Evolutionary conservation across 2,888 invertebrate species (phyloP).

Genomic region (Bugula neritina): DNA sequence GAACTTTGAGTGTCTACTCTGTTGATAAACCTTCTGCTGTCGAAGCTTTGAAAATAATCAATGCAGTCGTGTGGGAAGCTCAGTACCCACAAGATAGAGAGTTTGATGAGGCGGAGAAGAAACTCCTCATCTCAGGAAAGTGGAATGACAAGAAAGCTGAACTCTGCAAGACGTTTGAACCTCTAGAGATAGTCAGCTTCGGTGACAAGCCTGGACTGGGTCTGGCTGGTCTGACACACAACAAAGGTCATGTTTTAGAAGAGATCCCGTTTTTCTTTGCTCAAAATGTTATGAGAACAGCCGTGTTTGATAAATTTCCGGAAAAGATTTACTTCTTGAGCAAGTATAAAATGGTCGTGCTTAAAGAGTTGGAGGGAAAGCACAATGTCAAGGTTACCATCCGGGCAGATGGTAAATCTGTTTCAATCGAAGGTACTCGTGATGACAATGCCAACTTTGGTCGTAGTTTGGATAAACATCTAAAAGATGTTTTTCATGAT

Average conservation of each 20-base stretch:
- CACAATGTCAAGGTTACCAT: neutral
- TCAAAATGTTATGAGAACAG: neutral
- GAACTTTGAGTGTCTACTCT: neutral
- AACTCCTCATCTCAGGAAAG: neutral
- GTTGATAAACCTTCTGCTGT: neutral
- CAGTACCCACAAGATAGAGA: slow-evolving; percentile 8
- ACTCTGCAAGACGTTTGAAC: neutral
- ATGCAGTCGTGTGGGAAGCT: neutral
- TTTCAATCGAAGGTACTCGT: neutral
- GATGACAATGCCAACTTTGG: slow-evolving; percentile 10
- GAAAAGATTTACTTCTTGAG: slow-evolving; percentile 3
- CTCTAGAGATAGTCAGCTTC: neutral
- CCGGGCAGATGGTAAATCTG: neutral
- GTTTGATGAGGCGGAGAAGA: slow-evolving; percentile 11
- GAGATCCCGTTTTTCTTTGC: slow-evolving; percentile 4
- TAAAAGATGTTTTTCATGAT: neutral
- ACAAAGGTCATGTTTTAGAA: neutral
- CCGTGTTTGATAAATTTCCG: neutral
- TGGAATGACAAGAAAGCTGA: slow-evolving; percentile 5
- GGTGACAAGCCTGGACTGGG: neutral
- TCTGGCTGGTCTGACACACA: neutral
- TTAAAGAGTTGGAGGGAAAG: neutral
- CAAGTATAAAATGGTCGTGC: neutral
- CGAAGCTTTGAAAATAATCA: neutral
- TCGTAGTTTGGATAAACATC: neutral